Conservation (phyloP, 2,797 vertebrate species). For the Champsocephalus esox region DNA sequence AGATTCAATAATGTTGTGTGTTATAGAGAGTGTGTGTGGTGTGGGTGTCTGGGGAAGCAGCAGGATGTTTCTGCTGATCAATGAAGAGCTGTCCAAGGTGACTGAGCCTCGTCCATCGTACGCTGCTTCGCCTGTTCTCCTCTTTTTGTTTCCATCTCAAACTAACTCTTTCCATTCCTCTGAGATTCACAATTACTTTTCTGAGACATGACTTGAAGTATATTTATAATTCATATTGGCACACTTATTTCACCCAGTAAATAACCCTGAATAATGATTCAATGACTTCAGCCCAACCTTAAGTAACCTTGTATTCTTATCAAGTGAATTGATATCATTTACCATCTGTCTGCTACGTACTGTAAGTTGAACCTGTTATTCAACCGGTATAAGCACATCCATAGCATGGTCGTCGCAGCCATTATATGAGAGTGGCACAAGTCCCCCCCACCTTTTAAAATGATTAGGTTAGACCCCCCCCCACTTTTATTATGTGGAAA, state of each 20-base stretch:
- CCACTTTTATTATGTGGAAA: no score
- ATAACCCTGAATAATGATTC: slow-evolving; percentile 40
- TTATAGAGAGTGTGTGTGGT: slow-evolving; percentile 2
- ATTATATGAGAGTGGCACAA: no score
- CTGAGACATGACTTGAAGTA: not conserved
- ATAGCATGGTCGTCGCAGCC: no score
- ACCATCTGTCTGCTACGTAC: slow-evolving; percentile 38
- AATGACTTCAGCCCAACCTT: slow-evolving; percentile 17
- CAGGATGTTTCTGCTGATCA: slow-evolving; percentile 85
- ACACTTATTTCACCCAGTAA: slow-evolving; percentile 12
- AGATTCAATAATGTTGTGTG: slow-evolving; percentile 87
- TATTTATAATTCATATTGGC: no score
- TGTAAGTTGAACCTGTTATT: slow-evolving; percentile 27
- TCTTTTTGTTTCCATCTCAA: slow-evolving; percentile 13
- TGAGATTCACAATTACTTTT: not conserved
- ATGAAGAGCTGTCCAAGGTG: slow-evolving; percentile 90
- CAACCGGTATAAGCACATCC: not conserved
- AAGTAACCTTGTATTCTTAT: slow-evolving; percentile 41
- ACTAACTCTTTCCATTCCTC: not conserved
- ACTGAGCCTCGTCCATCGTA: slow-evolving; percentile 77
- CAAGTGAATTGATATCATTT: slow-evolving; percentile 63
- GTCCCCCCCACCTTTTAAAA: no score
- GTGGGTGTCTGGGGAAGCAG: slow-evolving; percentile 66
- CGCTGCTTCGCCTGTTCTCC: slow-evolving; percentile 12
- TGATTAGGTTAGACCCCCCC: no score